A percentile compares a stretch with the other conserved stretches of the same genome.
phyloP scores from a whole-genome alignment of 37 sponge, comb jelly and placozoan species.

The Axinella damicornis region DNA sequence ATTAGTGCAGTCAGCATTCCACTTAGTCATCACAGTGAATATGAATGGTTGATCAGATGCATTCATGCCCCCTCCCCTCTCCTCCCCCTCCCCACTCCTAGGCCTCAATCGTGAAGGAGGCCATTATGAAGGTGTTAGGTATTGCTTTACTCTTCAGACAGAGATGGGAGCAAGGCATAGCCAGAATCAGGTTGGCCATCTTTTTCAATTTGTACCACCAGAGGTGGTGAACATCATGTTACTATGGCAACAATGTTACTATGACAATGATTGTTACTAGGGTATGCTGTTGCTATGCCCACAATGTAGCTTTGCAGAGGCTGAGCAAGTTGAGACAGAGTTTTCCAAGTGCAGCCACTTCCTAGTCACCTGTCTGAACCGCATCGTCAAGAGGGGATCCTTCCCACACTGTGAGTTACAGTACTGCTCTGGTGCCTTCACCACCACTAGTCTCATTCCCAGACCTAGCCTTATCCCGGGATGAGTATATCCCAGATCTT shows the following conservation, averaged over 20 bases:
- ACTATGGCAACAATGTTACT: too few relatives aligned
- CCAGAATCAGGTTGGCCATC: slow-evolving; percentile 17
- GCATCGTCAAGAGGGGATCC: slow-evolving; percentile 55
- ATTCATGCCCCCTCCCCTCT: too few relatives aligned
- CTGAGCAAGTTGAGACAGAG: slow-evolving; percentile 49
- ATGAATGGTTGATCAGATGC: too few relatives aligned
- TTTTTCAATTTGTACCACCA: too few relatives aligned
- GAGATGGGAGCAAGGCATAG: slow-evolving; percentile 50
- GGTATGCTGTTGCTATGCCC: background rate
- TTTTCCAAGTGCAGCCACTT: slow-evolving; percentile 70
- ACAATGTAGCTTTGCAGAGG: slow-evolving; percentile 7
- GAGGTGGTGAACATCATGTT: too few relatives aligned
- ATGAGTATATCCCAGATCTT: too few relatives aligned
- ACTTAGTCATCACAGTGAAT: too few relatives aligned
- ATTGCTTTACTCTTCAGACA: slow-evolving; percentile 48
- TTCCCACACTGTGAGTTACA: slow-evolving; percentile 74
- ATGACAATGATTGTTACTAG: background rate
- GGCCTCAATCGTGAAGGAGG: slow-evolving; percentile 67
- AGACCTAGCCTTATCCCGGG: too few relatives aligned
- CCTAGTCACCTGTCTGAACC: slow-evolving; percentile 58
- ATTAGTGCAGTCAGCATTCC: too few relatives aligned
- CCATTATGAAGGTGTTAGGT: slow-evolving; percentile 49
- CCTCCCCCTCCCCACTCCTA: slow-evolving; percentile 9
- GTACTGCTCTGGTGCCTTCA: background rate
- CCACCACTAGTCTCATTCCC: background rate